Evolutionary conservation across 2,888 invertebrate genomes (phyloP), one percentile per base, ranked within the genome.

Genomic region (Ptychoptera contaminata): DNA sequence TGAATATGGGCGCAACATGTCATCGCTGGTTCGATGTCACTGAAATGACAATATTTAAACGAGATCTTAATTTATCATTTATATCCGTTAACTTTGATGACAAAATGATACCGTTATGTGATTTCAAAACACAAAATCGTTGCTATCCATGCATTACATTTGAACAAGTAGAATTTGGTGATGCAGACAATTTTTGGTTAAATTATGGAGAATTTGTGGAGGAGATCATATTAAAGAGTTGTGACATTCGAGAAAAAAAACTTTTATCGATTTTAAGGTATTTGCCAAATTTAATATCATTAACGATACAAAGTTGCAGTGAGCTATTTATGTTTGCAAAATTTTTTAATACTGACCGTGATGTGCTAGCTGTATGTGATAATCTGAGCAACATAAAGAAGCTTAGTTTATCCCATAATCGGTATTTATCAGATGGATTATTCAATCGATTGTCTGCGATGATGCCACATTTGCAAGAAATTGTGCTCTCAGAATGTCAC

Each of bases 321-420:
- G 78, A 79, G 46, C 65, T 82, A 15, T 77, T 83, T 49, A 82
- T 84, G 79, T 76, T 80, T 2, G 83, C 82, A 2, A 70, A 75
- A 11, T 64, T 83, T 36, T 58, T 82, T 36, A 77, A 77, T n/a
- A 11, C 40, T 5, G 30, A 40, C 29, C 29, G 14, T 30, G 8
- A 30, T 11, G 32, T 31, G 2, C 9, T 34, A 4, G 34, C 34
- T 4, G 8, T 34, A 4, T 4, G n/a, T 6, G 34, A 34, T n/a
- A 34, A 8, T n/a, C 64, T 75, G 15, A 63, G 68, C 46, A 69
- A 71, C 48, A 62, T 83, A 10, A 70, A 67, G 48, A 65, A 67
- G 43, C 62, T 84, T 16, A 77, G 74, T 45, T 60, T 84, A 45
- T 71, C 74, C 15, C 73, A 74, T 35, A 79, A 83, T 56, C 72